Evolutionary conservation across 2,113 vertebrate genomes (phyloP), one percentile per base, ranked within the genome.

Genomic region (Recurvirostra avosetta): DNA sequence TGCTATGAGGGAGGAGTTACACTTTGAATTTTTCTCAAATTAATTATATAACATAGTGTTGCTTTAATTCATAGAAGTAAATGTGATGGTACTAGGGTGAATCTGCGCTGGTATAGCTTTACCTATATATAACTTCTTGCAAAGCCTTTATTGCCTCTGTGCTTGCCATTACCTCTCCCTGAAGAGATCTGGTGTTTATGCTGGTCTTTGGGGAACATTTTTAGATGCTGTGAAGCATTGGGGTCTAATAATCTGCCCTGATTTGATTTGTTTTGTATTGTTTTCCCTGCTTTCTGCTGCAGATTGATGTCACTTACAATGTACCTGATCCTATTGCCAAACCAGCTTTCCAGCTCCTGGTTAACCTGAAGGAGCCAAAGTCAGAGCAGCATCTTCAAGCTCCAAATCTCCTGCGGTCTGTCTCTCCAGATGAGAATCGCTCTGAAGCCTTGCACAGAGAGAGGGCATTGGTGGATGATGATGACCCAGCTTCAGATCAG

Each of bases 301-400:
- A 99, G 99, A 99, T 99, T 8, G 99, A 99, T 34, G 99, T 99
- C 85, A 98, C 99, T 21, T 99, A 99, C 97, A 99, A 99, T 8
- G 98, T 99, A 1, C 99, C 99, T 0, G 99, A 99, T 80, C 99
- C 99, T 0, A 98, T 99, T 53, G 98, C 98, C 88, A 99, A 99
- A 77, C 98, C 99, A 34, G 99, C 99, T 65, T 99, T 99, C 97
- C 99, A 99, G 97, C 98, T 99, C 25, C 98, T 98, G 50, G 98
- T 99, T 75, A 98, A 97, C 86, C 98, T 99, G 89, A 99, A 98
- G 94, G 99, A 99, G 90, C 98, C 98, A 4, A 97, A 98, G 81
- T 94, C 98, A 30, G 98, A 98, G 91, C 97, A 95, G 63, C 97
- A 96, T 53, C 92, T 56, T 12, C 94, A 43, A 8, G 88, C 65